Percentiles rank a stretch among this genome's conserved stretches.
phyloP scores from a whole-genome alignment of 2,888 invertebrate genomes.

The Torymus tubicola region DNA sequence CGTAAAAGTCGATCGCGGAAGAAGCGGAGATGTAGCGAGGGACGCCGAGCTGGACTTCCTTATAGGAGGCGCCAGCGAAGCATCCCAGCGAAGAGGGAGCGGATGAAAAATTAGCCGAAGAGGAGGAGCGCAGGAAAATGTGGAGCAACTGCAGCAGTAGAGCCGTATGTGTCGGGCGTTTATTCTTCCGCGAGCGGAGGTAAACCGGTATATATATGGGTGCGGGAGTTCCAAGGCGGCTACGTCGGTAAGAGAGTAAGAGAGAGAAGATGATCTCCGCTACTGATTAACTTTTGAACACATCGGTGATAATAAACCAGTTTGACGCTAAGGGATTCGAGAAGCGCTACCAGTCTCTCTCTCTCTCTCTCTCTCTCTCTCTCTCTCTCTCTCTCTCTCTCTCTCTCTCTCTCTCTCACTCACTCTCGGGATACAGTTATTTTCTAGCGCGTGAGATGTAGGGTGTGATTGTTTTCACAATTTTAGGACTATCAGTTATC shows the following conservation, averaged over 20 bases:
- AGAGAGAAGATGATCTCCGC: not conserved
- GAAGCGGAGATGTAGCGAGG: not conserved
- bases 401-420: too few species aligned
- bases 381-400: too few species aligned
- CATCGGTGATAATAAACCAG: too few species aligned
- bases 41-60: not conserved
- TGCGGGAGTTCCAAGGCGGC: not conserved
- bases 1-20: constrained; percentile 36
- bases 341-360: too few species aligned
- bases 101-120: constrained; percentile 15
- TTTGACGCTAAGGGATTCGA: too few species aligned
- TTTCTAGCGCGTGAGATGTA: too few species aligned
- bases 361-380: too few species aligned
- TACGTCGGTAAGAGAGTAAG: not conserved
- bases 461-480: too few species aligned
- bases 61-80: not conserved
- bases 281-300: not conserved
- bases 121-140: not conserved
- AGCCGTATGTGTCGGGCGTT: not conserved
- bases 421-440: too few species aligned
- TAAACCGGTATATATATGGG: not conserved
- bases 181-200: not conserved
- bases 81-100: not conserved
- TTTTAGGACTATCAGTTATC: too few species aligned
- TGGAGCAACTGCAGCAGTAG: not conserved